phyloP scores from a whole-genome alignment of 2,888 invertebrate genomes.

The Eilema griseolum region DNA sequence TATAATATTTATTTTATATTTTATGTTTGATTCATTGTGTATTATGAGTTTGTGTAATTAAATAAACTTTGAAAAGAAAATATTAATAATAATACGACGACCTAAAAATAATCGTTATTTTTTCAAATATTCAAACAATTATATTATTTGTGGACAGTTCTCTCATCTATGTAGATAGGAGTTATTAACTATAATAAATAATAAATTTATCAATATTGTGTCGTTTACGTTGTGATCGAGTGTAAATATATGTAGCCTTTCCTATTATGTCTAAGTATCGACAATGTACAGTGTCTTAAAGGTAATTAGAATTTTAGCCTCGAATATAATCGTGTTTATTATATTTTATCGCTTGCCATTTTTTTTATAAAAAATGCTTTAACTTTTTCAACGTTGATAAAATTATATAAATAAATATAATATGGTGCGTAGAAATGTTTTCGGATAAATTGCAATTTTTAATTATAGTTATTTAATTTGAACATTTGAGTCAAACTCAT shows the following conservation, averaged over 20 bases:
- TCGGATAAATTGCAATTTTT: slow-evolving; percentile 35
- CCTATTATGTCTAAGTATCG: slow-evolving; percentile 53
- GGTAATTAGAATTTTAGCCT: slow-evolving; percentile 57
- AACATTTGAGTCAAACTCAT: slow-evolving; percentile 80
- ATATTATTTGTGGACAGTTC: neutral
- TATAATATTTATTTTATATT: slow-evolving; percentile 5
- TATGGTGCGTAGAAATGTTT: slow-evolving; percentile 39
- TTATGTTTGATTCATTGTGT: neutral
- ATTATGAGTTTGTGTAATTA: neutral
- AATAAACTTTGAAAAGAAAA: neutral
- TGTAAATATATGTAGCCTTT: slow-evolving; percentile 63
- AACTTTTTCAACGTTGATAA: slow-evolving; percentile 35
- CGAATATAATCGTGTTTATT: slow-evolving; percentile 64
- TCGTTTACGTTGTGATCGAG: slow-evolving; percentile 51
- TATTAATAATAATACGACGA: neutral
- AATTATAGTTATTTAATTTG: slow-evolving; percentile 34
- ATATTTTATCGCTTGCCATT: slow-evolving; percentile 71
- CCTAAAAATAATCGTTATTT: neutral
- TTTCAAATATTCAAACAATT: neutral
- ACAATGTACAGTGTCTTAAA: slow-evolving; percentile 62
- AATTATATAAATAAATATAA: slow-evolving; percentile 17
- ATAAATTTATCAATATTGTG: neutral
- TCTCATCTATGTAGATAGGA: slow-evolving; percentile 3
- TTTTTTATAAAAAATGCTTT: slow-evolving; percentile 51
- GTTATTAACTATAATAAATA: slow-evolving; percentile 5